These are phyloP conservation scores for Channallabes apus DNA, from an alignment of 2,797 vertebrate genomes.

Conservation along the genomic window DNA sequence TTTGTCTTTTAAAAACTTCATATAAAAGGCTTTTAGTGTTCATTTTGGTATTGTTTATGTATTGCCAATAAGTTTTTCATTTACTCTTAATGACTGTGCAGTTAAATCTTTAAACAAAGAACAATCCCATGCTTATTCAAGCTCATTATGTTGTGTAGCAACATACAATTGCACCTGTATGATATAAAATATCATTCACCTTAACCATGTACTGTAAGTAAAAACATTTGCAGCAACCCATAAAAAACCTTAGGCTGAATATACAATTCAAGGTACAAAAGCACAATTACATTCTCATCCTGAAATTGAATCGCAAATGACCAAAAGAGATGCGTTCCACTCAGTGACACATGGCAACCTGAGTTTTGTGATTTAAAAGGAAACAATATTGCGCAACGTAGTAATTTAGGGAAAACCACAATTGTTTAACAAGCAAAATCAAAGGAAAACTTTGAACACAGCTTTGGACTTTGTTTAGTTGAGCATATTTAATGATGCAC, in stretches of 20 bases:
- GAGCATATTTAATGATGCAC: background rate
- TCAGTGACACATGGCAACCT: background rate
- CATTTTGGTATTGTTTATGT: background rate
- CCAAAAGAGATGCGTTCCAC: background rate
- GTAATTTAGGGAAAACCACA: background rate
- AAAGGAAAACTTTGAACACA: background rate
- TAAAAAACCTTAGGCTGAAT: background rate
- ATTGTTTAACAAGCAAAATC: background rate
- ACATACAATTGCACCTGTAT: background rate
- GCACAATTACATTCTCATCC: background rate
- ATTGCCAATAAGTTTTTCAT: background rate
- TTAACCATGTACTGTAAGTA: background rate
- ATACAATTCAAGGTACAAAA: background rate
- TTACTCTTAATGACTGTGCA: background rate
- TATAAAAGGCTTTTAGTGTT: background rate
- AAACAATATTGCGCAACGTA: background rate
- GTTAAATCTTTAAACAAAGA: background rate
- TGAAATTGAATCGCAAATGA: background rate
- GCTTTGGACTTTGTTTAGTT: background rate
- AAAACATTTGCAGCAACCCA: background rate
- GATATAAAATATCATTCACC: background rate
- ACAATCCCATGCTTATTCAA: background rate
- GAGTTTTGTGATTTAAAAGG: background rate
- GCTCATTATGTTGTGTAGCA: background rate
- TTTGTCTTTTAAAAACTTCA: background rate